Base-by-base conservation (phyloP, 2,113 vertebrate genomes). In the Micromys minutus region DNA sequence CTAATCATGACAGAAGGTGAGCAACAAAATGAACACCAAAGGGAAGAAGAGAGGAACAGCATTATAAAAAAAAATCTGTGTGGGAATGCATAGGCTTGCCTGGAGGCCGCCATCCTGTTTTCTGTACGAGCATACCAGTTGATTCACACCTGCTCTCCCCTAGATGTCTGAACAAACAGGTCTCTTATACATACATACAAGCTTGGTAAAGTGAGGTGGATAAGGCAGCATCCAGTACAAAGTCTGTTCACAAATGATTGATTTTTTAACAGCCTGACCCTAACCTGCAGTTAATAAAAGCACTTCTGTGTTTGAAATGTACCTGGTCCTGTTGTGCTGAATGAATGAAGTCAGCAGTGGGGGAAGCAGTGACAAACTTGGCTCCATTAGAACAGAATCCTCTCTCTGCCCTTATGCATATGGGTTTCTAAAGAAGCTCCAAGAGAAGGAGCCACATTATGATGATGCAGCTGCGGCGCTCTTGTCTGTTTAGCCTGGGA, bases 261-360 rank as follows among this genome's bases (percentile, higher is more conserved):
- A 89, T 87, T 93, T 93, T 83, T 91, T 94, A 94, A 91, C 83
- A 74, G n/a, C 65, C 57, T 91, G n/a, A 95, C 72, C 72, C 86
- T 89, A 91, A 65, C 61, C 5, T 93, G 92, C 74, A 89, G 47
- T 74, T 67, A 94, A 36, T 90, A 81, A 94, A 65, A 77, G 71
- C 31, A 87, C n/a, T 94, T 93, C 34, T 86, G 92, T 91, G 69
- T 95, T 69, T 81, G 39, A 93, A 93, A 72, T 59, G 34, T 22
- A 89, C 89, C 77, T 71, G 74, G 74, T 91, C 50, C 47, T 91
- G 81, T 91, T 87, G 84, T 77, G 34, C 87, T 55, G 75, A 76
- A 55, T 72, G 55, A 93, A 75, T 89, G 69, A 63, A 65, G 19
- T 52, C 34, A 69, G 75, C 84, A 8, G 10, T 71, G 59, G 45